Conservation (phyloP, 37 sponge, comb jelly and placozoan species). For the Hormiphora californensis region DNA sequence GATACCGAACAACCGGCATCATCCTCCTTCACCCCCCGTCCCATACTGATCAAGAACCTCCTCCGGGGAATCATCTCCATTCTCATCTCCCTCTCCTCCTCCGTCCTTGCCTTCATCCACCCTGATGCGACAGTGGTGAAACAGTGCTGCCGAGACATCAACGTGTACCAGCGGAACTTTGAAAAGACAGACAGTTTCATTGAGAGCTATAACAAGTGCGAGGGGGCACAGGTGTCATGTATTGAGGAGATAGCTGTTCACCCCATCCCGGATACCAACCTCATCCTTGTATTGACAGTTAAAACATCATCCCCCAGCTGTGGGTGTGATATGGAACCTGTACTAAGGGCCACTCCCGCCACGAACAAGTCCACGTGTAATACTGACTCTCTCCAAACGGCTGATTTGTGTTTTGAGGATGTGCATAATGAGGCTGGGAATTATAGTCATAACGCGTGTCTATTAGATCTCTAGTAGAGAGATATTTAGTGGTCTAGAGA, state of each 20-base stretch:
- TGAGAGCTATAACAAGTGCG: conserved; percentile 29
- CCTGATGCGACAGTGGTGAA: neutral
- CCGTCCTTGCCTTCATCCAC: neutral
- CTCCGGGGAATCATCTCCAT: no score
- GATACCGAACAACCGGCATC: no score
- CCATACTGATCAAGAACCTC: no score
- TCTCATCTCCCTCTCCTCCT: no score
- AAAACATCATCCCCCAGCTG: neutral
- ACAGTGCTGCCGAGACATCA: neutral
- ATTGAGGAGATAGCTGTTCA: neutral
- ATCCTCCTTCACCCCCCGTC: no score
- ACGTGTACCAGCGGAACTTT: neutral
- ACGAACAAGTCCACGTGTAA: neutral
- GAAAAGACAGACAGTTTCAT: neutral
- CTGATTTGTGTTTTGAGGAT: neutral
- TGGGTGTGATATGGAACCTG: neutral
- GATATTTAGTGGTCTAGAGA: no score
- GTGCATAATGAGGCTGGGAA: neutral
- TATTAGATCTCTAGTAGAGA: no score
- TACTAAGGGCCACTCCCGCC: neutral
- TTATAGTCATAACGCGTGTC: no score
- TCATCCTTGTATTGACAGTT: conserved; percentile 1
- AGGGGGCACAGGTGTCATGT: neutral
- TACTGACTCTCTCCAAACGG: no score
- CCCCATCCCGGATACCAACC: neutral